These are phyloP conservation scores for Epizoanthus illoricatus DNA, from an alignment of 92 coral and sea anemone species.

Conservation along the genomic window DNA sequence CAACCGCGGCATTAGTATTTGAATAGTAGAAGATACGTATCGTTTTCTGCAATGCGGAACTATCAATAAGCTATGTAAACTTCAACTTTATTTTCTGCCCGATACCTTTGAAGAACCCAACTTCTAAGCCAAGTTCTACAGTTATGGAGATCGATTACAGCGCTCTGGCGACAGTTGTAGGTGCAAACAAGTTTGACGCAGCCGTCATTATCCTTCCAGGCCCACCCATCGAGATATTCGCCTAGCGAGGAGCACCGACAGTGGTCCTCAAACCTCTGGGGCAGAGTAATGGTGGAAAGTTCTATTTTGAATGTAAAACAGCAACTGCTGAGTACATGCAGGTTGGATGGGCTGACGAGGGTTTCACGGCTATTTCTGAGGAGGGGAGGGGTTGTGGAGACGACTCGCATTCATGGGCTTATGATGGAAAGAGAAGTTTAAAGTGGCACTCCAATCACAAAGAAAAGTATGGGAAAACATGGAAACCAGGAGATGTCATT, in stretches of 20 bases:
- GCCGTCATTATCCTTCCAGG: constrained; percentile 67
- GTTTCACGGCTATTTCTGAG: constrained; percentile 53
- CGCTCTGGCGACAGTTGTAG: constrained; percentile 53
- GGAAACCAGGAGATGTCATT: constrained; percentile 70
- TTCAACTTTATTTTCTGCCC: background rate
- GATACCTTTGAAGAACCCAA: background rate
- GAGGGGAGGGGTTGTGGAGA: constrained; percentile 77
- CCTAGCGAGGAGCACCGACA: constrained; percentile 70
- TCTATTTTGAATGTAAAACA: constrained; percentile 68
- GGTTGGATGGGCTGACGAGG: constrained; percentile 71
- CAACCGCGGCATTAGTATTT: no score
- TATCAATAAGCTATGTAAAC: background rate
- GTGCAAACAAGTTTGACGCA: constrained; percentile 54
- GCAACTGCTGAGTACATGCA: constrained; percentile 74
- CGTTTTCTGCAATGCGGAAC: no score
- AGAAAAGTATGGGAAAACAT: constrained; percentile 53
- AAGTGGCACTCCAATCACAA: constrained; percentile 62
- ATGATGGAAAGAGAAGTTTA: constrained; percentile 62
- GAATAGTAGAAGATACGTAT: no score
- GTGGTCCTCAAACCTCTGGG: constrained; percentile 61
- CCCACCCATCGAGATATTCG: constrained; percentile 72
- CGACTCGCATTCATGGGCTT: constrained; percentile 73
- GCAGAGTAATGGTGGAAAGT: constrained; percentile 56
- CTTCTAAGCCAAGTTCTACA: background rate
- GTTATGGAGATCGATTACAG: constrained; percentile 63